These are phyloP conservation scores for Microdon myrmicae DNA, from an alignment of 2,888 invertebrate species.

Conservation along the genomic window DNA sequence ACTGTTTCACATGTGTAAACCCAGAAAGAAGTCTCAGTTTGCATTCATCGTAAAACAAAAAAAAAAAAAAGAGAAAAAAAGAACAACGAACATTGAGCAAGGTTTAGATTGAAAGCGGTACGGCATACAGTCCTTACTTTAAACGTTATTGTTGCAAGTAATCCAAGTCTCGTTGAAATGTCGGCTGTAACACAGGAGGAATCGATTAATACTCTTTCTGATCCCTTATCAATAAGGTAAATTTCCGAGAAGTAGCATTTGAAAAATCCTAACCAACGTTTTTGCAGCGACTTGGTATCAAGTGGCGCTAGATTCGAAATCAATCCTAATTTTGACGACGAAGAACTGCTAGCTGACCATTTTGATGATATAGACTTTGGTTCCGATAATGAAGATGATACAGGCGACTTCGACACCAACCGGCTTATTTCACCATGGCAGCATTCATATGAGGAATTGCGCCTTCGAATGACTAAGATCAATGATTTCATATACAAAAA, in stretches of 20 bases:
- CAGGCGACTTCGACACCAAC: slow-evolving; percentile 34
- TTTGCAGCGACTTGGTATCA: slow-evolving; percentile 56
- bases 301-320: slow-evolving; percentile 61
- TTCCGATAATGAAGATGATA: slow-evolving; percentile 56
- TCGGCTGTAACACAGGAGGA: too few relatives aligned
- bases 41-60: too few relatives aligned
- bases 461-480: slow-evolving; percentile 58
- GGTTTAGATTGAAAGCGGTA: too few relatives aligned
- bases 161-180: too few relatives aligned
- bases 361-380: slow-evolving; percentile 57
- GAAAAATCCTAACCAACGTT: neutral
- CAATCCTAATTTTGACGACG: slow-evolving; percentile 58
- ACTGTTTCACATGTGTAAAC: too few relatives aligned
- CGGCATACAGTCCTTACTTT: too few relatives aligned
- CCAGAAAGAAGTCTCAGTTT: too few relatives aligned
- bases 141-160: too few relatives aligned
- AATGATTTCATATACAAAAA: slow-evolving; percentile 59
- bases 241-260: neutral
- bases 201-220: slow-evolving; percentile 48
- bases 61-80: too few relatives aligned
- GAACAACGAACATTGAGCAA: too few relatives aligned
- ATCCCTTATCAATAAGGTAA: slow-evolving; percentile 57
- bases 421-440: slow-evolving; percentile 63
- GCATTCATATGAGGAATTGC: slow-evolving; percentile 60
- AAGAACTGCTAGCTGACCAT: slow-evolving; percentile 53